Conservation (phyloP, 2,113 vertebrate species). For the Labrus mixtus region DNA sequence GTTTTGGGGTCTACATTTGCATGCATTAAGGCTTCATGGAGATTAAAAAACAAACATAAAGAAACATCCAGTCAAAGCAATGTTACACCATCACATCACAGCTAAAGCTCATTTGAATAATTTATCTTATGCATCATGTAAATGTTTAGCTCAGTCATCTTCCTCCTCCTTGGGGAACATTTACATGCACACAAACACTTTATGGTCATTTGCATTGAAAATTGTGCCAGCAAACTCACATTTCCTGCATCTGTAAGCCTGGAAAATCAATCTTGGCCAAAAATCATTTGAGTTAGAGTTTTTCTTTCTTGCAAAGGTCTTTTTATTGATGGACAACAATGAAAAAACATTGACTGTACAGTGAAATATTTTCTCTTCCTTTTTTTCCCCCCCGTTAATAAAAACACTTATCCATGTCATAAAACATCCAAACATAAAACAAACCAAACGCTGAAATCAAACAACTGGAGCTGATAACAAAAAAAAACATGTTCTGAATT, state of each 20-base stretch:
- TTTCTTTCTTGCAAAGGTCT: too few species aligned
- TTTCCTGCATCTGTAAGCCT: not conserved
- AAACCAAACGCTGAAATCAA: too few species aligned
- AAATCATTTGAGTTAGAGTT: too few species aligned
- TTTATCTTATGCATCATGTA: conserved; percentile 3
- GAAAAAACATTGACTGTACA: too few species aligned
- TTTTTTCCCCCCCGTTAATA: too few species aligned
- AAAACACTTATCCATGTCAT: too few species aligned
- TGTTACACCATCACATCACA: conserved; percentile 15
- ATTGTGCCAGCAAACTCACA: conserved; percentile 9
- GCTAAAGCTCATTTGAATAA: not conserved
- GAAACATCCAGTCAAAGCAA: conserved; percentile 29
- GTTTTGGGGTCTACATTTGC: not conserved
- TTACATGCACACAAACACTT: not conserved
- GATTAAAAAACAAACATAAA: conserved; percentile 20
- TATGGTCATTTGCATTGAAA: not conserved
- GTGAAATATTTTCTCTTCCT: too few species aligned
- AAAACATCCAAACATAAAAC: too few species aligned
- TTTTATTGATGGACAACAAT: too few species aligned
- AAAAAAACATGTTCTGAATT: too few species aligned
- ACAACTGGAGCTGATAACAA: too few species aligned
- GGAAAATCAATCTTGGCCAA: not conserved
- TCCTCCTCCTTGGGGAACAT: not conserved
- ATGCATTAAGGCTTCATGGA: not conserved
- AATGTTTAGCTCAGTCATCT: not conserved